Conservation (phyloP, 1,140 invertebrate species). For the Oncopodura yosiiana region DNA sequence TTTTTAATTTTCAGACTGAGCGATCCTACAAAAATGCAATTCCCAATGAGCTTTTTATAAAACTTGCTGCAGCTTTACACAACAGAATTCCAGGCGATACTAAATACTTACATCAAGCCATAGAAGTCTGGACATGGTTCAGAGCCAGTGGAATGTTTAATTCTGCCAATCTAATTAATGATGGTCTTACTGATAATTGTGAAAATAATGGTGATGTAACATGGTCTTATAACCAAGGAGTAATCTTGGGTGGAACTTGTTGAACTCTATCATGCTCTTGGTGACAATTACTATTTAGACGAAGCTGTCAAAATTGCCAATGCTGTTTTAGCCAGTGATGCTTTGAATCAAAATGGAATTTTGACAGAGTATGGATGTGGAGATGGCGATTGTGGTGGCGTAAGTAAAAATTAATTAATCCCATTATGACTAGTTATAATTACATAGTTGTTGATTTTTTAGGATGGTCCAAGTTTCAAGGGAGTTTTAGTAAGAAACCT, state of each 20-base stretch:
- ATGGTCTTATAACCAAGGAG: slow-evolving; percentile 33
- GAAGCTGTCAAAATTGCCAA: slow-evolving; percentile 25
- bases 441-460: too few species aligned
- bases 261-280: slow-evolving; percentile 18
- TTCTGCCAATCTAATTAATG: slow-evolving; percentile 28
- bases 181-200: slow-evolving; percentile 27
- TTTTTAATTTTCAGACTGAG: background rate
- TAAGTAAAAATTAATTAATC: too few species aligned
- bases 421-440: too few species aligned
- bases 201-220: slow-evolving; percentile 27
- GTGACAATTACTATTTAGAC: background rate
- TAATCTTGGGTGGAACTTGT: slow-evolving; percentile 30
- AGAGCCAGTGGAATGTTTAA: slow-evolving; percentile 29
- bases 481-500: slow-evolving; percentile 28
- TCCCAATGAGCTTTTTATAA: slow-evolving; percentile 33
- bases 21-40: slow-evolving; percentile 29
- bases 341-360: slow-evolving; percentile 23
- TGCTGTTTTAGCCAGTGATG: slow-evolving; percentile 23
- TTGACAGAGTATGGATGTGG: slow-evolving; percentile 21
- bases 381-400: slow-evolving; percentile 13
- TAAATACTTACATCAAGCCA: slow-evolving; percentile 24
- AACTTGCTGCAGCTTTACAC: slow-evolving; percentile 29
- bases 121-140: slow-evolving; percentile 33
- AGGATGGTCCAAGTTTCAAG: slow-evolving; percentile 26
- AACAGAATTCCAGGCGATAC: slow-evolving; percentile 33